These are phyloP conservation scores for Drosophila bocqueti DNA, from an alignment of 1,140 invertebrate species.

Conservation along the genomic window DNA sequence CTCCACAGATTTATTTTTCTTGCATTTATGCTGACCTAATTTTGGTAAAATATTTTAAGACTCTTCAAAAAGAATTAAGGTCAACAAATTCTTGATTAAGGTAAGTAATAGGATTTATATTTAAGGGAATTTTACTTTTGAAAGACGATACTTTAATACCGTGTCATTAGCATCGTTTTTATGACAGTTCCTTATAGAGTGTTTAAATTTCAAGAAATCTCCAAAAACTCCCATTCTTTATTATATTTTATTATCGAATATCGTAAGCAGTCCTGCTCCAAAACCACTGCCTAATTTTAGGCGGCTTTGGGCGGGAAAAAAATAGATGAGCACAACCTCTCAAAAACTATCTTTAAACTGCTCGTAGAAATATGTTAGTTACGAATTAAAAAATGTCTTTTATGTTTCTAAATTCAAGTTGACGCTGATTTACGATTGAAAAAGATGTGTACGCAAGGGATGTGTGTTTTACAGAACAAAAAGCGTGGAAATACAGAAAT, in stretches of 20 bases:
- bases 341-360: not conserved
- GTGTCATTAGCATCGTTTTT: no score
- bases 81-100: not conserved
- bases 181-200: no score
- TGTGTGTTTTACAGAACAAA: slow-evolving; percentile 27
- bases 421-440: not conserved
- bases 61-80: not conserved
- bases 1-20: no score
- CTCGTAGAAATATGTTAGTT: not conserved
- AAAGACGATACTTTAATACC: not conserved
- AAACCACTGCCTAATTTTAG: not conserved
- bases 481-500: slow-evolving; percentile 24
- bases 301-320: not conserved
- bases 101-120: not conserved
- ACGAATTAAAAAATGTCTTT: no score
- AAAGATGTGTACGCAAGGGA: slow-evolving; percentile 7
- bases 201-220: not conserved
- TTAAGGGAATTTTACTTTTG: not conserved
- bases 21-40: no score
- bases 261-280: no score
- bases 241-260: not conserved
- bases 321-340: no score
- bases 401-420: not conserved
- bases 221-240: not conserved
- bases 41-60: not conserved